Percentiles rank a stretch among this genome's conserved stretches.
phyloP scores from a whole-genome alignment of 2,113 vertebrate species.

The Burhinus bistriatus region DNA sequence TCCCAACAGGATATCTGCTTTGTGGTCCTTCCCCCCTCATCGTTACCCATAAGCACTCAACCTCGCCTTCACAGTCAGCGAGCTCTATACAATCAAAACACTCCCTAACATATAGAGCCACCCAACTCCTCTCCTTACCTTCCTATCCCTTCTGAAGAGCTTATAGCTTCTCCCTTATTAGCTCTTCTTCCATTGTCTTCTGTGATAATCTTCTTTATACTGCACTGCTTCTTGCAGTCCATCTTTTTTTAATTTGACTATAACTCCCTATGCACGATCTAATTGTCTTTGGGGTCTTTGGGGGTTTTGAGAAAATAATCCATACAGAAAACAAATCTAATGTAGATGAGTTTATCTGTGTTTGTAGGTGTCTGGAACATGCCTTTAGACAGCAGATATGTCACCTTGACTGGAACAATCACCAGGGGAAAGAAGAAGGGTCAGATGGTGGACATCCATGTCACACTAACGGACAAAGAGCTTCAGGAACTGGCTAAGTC shows the following conservation, averaged over 20 bases:
- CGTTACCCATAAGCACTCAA: no score
- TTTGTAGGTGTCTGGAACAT: conserved; percentile 81
- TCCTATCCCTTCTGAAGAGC: no score
- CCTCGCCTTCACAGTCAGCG: no score
- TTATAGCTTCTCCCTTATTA: background rate
- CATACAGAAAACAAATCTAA: background rate
- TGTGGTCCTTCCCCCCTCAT: no score
- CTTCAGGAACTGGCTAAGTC: conserved; percentile 90
- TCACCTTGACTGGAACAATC: conserved; percentile 97
- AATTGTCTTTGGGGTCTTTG: background rate
- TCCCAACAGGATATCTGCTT: no score
- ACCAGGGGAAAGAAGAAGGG: conserved; percentile 98
- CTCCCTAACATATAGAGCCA: no score
- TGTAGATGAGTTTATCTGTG: conserved; percentile 10
- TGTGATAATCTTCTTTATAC: background rate
- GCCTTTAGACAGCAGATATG: conserved; percentile 91
- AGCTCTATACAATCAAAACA: no score
- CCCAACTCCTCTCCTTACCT: no score
- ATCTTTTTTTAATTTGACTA: background rate
- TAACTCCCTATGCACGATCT: background rate
- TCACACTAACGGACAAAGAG: conserved; percentile 92
- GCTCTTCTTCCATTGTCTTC: background rate
- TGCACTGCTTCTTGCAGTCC: background rate
- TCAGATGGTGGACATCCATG: conserved; percentile 97
- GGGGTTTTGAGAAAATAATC: background rate